Percentiles rank a stretch among this genome's conserved stretches.
Evolutionary conservation across 64 coral and sea anemone species (phyloP).

Genomic region (Stichodactyla helianthus): DNA sequence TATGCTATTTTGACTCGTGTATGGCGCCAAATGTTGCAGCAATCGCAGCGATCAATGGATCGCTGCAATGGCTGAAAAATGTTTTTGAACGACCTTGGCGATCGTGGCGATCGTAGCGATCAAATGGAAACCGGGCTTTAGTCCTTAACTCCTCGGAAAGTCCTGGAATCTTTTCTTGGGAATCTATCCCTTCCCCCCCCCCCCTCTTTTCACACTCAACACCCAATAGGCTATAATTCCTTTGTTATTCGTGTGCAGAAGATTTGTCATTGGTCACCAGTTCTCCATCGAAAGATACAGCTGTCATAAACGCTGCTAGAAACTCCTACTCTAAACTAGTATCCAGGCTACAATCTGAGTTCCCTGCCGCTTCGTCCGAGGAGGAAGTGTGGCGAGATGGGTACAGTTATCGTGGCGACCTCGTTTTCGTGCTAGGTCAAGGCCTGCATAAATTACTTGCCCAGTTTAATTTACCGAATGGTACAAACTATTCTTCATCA

Average conservation of each 20-base stretch:
- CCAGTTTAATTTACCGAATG: neutral
- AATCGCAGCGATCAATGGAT: too few relatives aligned
- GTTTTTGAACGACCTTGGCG: too few relatives aligned
- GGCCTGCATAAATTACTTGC: conserved; percentile 72
- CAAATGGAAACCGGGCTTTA: too few relatives aligned
- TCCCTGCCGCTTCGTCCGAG: conserved; percentile 36
- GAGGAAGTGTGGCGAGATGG: conserved; percentile 74
- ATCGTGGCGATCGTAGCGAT: too few relatives aligned
- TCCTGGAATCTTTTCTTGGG: neutral
- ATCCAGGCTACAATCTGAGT: conserved; percentile 80
- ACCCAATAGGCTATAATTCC: neutral
- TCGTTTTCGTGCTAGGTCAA: conserved; percentile 64
- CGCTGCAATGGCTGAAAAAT: too few relatives aligned
- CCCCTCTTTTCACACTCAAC: neutral
- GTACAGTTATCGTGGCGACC: conserved; percentile 65
- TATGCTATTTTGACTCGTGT: too few relatives aligned
- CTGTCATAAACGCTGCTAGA: conserved; percentile 68
- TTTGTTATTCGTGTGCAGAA: neutral
- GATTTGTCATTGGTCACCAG: neutral
- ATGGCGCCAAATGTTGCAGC: too few relatives aligned
- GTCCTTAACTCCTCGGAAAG: too few relatives aligned
- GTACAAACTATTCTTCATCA: conserved; percentile 57
- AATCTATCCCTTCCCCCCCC: too few relatives aligned
- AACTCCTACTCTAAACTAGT: conserved; percentile 74
- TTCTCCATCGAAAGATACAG: conserved; percentile 11